phyloP scores from a whole-genome alignment of 2,888 invertebrate species.

The Allacma fusca region DNA sequence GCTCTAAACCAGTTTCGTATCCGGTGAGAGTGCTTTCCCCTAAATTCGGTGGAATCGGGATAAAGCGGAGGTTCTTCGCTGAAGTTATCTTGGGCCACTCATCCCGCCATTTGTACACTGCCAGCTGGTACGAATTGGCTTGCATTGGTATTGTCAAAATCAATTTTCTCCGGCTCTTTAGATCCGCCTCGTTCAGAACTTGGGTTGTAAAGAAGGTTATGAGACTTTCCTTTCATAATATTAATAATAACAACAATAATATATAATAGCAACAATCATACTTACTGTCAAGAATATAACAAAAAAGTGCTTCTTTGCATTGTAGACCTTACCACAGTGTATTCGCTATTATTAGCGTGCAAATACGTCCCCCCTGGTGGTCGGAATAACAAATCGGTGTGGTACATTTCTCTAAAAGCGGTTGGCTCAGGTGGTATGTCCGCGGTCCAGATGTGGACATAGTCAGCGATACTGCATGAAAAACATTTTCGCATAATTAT shows the following conservation, averaged over 20 bases:
- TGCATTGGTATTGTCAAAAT: neutral
- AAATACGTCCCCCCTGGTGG: neutral
- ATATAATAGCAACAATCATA: too few species aligned
- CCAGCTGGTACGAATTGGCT: neutral
- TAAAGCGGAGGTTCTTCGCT: neutral
- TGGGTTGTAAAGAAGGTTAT: neutral
- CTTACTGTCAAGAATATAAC: too few species aligned
- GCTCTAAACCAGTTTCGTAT: constrained; percentile 6
- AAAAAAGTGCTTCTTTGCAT: too few species aligned
- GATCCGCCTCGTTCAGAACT: neutral
- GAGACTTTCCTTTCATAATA: neutral
- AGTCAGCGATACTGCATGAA: neutral
- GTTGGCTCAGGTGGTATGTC: constrained; percentile 9
- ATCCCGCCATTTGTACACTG: neutral
- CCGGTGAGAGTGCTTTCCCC: neutral
- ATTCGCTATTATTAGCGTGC: neutral
- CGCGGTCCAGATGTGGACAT: neutral
- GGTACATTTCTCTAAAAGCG: neutral
- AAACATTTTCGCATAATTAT: too few species aligned
- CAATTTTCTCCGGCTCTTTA: neutral
- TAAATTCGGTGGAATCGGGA: neutral
- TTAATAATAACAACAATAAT: too few species aligned
- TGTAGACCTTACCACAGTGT: constrained; percentile 14
- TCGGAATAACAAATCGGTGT: neutral
- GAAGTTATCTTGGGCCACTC: neutral